Evolutionary conservation across 2,888 invertebrate genomes (phyloP), one percentile per base, ranked within the genome.

Genomic region (Drosophila fulvimacula): DNA sequence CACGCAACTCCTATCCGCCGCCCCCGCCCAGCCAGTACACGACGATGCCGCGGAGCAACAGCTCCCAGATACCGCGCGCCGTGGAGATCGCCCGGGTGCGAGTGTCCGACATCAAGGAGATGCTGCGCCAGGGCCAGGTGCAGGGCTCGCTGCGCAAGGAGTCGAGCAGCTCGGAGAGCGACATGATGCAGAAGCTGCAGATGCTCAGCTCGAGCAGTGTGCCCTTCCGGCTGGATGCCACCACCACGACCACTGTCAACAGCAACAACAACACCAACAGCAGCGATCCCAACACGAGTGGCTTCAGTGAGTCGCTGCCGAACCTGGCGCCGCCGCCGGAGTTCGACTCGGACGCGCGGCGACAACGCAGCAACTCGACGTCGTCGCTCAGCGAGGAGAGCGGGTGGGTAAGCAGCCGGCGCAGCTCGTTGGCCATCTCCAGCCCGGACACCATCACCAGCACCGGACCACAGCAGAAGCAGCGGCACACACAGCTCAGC

Each of bases 331-430:
- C 95, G 52, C 94, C 95, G 1, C 94, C 94, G 1, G 94, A 94
- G 64, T 95, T 95, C 80, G 94, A 94, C 65, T 94, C 94, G 13
- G 86, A 86, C 11, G 44, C 71, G 5, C 59, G 84, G 0, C 60
- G 74, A 3, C 94, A 94, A 63, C 73, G 88, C 7, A 91, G 92
- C 69, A 94, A 93, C 79, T 95, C 95, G 10, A 95, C 95, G 0
- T 95, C 95, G 17, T 95, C 95, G 66, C 92, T 96, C 69, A 97
- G 96, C 84, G 97, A 97, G 91, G 96, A 96, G 92, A 97, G 97
- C 88, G 97, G 97, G 1, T 97, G 97, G 97, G 96, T 97, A 0
- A 96, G 96, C 34, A 97, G 96, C 82, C 95, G 95, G 48, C 93
- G 94, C 46, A 95, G 95, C 87, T 95, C 95, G 17, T 93, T 93